Percentiles rank a stretch among this genome's conserved stretches.
Conservation (phyloP, 2,113 vertebrate species). For the Melospiza melodia region DNA sequence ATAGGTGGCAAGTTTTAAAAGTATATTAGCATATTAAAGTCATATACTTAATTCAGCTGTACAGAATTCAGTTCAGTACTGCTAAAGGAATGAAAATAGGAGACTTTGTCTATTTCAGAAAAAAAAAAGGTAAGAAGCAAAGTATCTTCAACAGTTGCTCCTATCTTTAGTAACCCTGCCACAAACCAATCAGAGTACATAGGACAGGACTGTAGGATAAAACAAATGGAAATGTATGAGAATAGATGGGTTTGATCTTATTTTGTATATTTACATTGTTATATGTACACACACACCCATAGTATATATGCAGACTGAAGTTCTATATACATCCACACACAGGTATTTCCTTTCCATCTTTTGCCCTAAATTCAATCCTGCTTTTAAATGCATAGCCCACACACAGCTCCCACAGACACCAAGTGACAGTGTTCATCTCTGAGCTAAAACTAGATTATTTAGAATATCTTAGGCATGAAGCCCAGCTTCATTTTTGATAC, state of each 20-base stretch:
- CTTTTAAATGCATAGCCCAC: neutral
- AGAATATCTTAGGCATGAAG: neutral
- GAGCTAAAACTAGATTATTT: neutral
- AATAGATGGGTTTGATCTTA: neutral
- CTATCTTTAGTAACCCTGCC: neutral
- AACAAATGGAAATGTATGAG: neutral
- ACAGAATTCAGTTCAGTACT: neutral
- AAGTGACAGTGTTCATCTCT: neutral
- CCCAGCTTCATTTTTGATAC: neutral
- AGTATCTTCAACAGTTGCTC: neutral
- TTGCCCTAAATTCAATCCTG: neutral
- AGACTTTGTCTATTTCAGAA: neutral
- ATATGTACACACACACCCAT: accelerated
- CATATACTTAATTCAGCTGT: neutral
- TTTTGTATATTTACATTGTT: neutral
- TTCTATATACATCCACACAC: neutral
- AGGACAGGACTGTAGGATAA: neutral
- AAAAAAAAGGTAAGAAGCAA: neutral
- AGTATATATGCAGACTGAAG: neutral
- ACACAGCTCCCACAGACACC: neutral
- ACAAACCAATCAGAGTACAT: neutral
- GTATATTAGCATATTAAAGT: neutral
- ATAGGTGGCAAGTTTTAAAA: neutral
- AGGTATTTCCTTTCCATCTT: neutral
- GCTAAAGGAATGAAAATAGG: neutral